These are phyloP conservation scores for Phrynosoma blainvillii DNA, from an alignment of 2,113 vertebrate species.

Conservation along the genomic window DNA sequence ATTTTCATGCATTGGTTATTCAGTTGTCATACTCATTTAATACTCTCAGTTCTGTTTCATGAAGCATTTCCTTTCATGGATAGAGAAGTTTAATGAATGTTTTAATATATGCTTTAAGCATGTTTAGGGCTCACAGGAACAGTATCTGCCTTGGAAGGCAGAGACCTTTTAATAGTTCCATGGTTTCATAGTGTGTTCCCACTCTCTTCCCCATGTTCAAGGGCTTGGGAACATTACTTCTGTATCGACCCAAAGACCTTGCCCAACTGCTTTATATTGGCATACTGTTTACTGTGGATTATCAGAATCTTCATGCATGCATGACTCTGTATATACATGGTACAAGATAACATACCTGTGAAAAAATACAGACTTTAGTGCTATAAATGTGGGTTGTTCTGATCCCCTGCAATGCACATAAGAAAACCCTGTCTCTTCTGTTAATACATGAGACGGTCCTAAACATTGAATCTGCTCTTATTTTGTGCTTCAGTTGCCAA, in stretches of 20 bases:
- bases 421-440: neutral
- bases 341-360: neutral
- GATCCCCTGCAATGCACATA: neutral
- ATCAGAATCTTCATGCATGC: neutral
- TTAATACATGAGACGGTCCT: neutral
- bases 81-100: neutral
- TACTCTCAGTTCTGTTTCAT: neutral
- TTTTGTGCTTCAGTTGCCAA: slow-evolving; percentile 22
- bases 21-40: neutral
- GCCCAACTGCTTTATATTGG: neutral
- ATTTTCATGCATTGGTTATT: neutral
- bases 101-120: slow-evolving; percentile 12
- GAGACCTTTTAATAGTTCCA: no score
- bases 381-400: neutral
- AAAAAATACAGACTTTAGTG: neutral
- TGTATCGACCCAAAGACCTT: neutral
- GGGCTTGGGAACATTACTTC: neutral
- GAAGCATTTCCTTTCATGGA: neutral
- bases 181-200: neutral
- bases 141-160: neutral
- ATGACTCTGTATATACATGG: neutral
- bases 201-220: neutral
- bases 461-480: neutral
- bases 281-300: neutral
- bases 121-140: neutral